These are phyloP conservation scores for Cranoglanis bouderius DNA, from an alignment of 2,113 vertebrate species.

Conservation along the genomic window DNA sequence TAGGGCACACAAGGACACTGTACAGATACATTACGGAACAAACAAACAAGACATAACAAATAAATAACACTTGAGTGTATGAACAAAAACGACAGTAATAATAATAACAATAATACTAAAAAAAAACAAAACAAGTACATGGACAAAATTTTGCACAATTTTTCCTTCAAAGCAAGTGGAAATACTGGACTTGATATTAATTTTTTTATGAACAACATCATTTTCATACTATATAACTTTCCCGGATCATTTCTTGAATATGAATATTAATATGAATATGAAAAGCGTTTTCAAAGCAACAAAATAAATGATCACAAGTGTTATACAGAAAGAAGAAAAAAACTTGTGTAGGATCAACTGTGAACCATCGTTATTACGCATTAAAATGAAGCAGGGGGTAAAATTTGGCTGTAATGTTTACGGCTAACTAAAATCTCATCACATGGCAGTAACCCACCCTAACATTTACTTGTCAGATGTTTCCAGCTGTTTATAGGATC, in stretches of 20 bases:
- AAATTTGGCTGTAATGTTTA: constrained; percentile 17
- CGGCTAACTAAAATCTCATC: constrained; percentile 21
- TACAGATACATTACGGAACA: background rate
- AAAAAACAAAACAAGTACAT: background rate
- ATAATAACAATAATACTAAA: background rate
- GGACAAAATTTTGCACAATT: background rate
- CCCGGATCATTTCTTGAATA: background rate
- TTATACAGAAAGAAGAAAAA: background rate
- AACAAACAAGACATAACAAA: background rate
- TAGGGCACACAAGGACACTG: background rate
- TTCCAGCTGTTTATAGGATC: constrained; percentile 31
- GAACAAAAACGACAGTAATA: background rate
- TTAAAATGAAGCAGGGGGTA: background rate
- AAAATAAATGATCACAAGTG: background rate
- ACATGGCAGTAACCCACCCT: constrained; percentile 18
- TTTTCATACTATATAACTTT: background rate
- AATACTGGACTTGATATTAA: background rate
- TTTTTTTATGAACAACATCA: background rate
- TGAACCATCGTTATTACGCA: background rate
- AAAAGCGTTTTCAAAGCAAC: background rate
- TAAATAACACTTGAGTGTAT: background rate
- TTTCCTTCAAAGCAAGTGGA: background rate
- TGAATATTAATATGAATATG: too few species aligned
- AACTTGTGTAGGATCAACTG: background rate
- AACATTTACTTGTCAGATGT: constrained; percentile 36